A percentile compares a stretch with the other conserved stretches of the same genome.
Evolutionary conservation across 1,140 invertebrate species (phyloP).

Genomic region (Diplogasteroides magnus): DNA sequence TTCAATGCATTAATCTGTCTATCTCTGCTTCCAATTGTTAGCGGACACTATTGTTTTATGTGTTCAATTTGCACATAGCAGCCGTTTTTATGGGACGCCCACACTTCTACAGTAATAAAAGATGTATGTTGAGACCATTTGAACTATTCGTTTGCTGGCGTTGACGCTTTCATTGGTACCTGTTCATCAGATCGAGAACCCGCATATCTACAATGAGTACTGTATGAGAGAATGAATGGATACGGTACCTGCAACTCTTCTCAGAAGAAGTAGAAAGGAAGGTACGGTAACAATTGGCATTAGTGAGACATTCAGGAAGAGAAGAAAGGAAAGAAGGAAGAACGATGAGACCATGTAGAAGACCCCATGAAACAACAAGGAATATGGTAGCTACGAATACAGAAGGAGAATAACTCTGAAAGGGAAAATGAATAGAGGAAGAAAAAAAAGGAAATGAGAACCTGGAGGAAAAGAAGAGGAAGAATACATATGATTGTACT

Average conservation of each 20-base stretch:
- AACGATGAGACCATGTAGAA: slow-evolving; percentile 49
- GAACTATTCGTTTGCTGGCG: too few species aligned
- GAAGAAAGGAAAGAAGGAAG: slow-evolving; percentile 57
- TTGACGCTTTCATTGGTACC: too few species aligned
- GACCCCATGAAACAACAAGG: slow-evolving; percentile 55
- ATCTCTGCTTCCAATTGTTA: too few species aligned
- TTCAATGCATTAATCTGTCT: too few species aligned
- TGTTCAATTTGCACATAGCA: too few species aligned
- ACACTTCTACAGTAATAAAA: too few species aligned
- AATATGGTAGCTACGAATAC: slow-evolving; percentile 59
- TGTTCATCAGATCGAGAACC: too few species aligned
- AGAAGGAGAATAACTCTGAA: slow-evolving; percentile 66
- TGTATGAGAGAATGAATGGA: too few species aligned
- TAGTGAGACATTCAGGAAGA: slow-evolving; percentile 40
- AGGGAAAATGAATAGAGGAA: background rate
- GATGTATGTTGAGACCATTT: too few species aligned
- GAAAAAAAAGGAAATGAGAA: background rate
- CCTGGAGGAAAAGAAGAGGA: slow-evolving; percentile 63
- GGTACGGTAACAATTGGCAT: slow-evolving; percentile 35
- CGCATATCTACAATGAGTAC: too few species aligned
- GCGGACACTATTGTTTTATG: too few species aligned
- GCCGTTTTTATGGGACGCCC: too few species aligned
- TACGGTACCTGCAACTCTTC: slow-evolving; percentile 27
- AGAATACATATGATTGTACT: slow-evolving; percentile 85
- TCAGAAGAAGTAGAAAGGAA: slow-evolving; percentile 33